Percentiles rank a stretch among this genome's conserved stretches.
Conservation (phyloP, 2,888 invertebrate species). For the Bellardia pandia region DNA sequence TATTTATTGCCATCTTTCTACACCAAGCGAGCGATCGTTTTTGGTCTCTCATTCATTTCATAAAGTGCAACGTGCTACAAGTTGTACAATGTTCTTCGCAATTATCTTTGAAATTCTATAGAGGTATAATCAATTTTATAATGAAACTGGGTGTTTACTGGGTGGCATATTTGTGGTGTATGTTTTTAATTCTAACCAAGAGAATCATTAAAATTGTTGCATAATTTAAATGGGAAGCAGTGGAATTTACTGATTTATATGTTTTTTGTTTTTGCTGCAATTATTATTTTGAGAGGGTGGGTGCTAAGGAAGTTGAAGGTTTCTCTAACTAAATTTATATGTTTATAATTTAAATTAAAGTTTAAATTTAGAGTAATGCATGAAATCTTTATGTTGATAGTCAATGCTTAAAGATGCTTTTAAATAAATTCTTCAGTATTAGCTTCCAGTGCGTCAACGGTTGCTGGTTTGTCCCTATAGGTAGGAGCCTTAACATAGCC, state of each 20-base stretch:
- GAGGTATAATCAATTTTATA: conserved; percentile 66
- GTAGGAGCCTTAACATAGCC: too few relatives aligned
- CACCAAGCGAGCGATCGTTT: not conserved
- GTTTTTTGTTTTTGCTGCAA: not conserved
- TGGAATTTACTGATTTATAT: not conserved
- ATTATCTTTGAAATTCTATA: conserved; percentile 54
- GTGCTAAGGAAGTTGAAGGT: not conserved
- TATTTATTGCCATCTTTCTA: conserved; percentile 18
- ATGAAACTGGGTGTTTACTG: conserved; percentile 59
- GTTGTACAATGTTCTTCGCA: conserved; percentile 38
- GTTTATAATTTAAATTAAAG: too few relatives aligned
- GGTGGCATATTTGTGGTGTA: conserved; percentile 51
- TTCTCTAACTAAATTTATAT: too few relatives aligned
- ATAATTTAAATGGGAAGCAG: not conserved
- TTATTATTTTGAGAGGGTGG: not conserved
- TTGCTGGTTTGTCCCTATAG: too few relatives aligned
- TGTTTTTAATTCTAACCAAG: conserved; percentile 1
- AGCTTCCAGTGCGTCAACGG: too few relatives aligned
- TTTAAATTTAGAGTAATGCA: too few relatives aligned
- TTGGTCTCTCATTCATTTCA: not conserved
- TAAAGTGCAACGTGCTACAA: conserved; percentile 41
- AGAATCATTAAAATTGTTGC: conserved; percentile 35
- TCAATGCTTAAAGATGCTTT: too few relatives aligned
- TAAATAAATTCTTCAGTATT: too few relatives aligned
- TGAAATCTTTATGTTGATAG: too few relatives aligned